Percentiles rank a stretch among this genome's conserved stretches.
phyloP scores from a whole-genome alignment of 2,113 vertebrate species.

The Nansenia antarctica region DNA sequence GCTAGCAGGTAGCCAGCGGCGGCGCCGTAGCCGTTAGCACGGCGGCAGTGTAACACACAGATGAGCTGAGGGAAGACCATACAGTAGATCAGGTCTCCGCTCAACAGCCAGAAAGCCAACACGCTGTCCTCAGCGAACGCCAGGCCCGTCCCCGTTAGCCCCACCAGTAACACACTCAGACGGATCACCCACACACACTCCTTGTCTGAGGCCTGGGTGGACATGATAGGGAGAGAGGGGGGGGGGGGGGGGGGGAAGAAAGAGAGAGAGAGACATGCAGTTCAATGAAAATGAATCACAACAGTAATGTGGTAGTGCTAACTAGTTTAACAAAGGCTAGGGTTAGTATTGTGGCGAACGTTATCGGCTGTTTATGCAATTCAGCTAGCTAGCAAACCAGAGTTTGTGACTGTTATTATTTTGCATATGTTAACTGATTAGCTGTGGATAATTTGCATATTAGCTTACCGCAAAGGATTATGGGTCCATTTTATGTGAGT shows the following conservation, averaged over 20 bases:
- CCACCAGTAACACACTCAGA: constrained; percentile 68
- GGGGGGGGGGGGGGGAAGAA: constrained; percentile 19
- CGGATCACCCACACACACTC: constrained; percentile 76
- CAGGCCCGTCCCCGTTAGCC: constrained; percentile 62
- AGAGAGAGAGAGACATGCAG: background rate
- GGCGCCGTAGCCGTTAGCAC: constrained; percentile 69
- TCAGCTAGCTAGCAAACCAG: no score
- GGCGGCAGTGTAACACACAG: constrained; percentile 68
- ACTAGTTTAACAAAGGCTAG: no score
- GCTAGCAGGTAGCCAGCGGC: constrained; percentile 44
- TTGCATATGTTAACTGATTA: no score
- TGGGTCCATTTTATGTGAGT: no score
- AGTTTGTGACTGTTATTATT: no score
- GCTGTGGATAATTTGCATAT: no score
- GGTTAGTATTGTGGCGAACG: no score
- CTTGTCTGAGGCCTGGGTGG: constrained; percentile 69
- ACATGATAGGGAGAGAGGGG: constrained; percentile 4
- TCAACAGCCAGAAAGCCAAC: constrained; percentile 73
- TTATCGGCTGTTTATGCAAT: no score
- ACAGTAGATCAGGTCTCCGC: constrained; percentile 74
- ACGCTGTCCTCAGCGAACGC: constrained; percentile 74
- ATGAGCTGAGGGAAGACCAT: constrained; percentile 75
- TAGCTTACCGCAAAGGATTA: no score
- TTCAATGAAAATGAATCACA: no score
- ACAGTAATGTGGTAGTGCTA: no score